Conservation (phyloP, 2,888 invertebrate species). For the Cremastobaeus sp. region DNA sequence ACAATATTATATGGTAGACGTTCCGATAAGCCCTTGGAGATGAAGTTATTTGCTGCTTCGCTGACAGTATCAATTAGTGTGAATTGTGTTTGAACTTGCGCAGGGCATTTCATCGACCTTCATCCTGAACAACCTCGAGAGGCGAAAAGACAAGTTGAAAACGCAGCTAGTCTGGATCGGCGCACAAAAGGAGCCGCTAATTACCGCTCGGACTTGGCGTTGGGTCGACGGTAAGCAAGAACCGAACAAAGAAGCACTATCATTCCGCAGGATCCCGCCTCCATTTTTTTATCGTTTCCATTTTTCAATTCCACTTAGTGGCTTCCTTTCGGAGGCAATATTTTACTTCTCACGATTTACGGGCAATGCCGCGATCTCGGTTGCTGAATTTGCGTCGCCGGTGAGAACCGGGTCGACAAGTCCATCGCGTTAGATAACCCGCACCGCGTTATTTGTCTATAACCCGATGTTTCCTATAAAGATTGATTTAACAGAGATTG, state of each 20-base stretch:
- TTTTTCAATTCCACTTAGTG: slow-evolving; percentile 31
- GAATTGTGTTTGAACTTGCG: slow-evolving; percentile 5
- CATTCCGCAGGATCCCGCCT: slow-evolving; percentile 15
- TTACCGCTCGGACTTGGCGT: slow-evolving; percentile 91
- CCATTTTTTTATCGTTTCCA: slow-evolving; percentile 29
- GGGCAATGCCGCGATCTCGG: slow-evolving; percentile 49
- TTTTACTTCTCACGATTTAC: slow-evolving; percentile 65
- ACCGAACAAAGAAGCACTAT: slow-evolving; percentile 23
- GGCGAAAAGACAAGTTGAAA: slow-evolving; percentile 87
- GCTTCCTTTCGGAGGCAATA: slow-evolving; percentile 53
- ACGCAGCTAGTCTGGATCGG: slow-evolving; percentile 95
- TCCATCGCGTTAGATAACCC: slow-evolving; percentile 55
- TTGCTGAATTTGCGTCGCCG: slow-evolving; percentile 57
- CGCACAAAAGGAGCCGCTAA: slow-evolving; percentile 91
- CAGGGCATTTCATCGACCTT: slow-evolving; percentile 84
- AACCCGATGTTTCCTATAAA: slow-evolving; percentile 56
- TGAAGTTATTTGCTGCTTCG: too few relatives aligned
- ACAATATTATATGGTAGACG: too few relatives aligned
- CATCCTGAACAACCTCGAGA: slow-evolving; percentile 88
- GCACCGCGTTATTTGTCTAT: slow-evolving; percentile 54
- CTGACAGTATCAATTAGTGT: too few relatives aligned
- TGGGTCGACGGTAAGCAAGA: slow-evolving; percentile 88
- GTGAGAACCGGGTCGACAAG: slow-evolving; percentile 70
- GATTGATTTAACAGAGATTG: slow-evolving; percentile 65
- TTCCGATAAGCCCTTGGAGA: too few relatives aligned